These are phyloP conservation scores for Ophion obscuratus DNA, from an alignment of 2,888 invertebrate species.

Conservation along the genomic window DNA sequence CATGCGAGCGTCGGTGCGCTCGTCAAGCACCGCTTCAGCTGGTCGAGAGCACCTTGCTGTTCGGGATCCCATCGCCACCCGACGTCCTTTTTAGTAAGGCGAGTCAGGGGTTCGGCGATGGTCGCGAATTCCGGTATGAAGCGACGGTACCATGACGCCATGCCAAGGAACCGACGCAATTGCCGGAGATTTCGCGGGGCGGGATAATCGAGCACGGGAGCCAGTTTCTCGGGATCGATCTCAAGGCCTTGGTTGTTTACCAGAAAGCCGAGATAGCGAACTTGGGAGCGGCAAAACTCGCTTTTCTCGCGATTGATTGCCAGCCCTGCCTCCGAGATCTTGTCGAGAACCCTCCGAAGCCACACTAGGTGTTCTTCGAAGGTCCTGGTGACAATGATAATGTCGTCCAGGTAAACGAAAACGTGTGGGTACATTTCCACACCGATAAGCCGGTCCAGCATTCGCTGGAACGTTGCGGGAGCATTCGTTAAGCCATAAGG, in stretches of 20 bases:
- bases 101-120: too few species aligned
- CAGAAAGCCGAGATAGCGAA: neutral
- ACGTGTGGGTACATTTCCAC: too few species aligned
- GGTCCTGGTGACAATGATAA: too few species aligned
- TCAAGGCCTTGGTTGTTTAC: neutral
- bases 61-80: too few species aligned
- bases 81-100: too few species aligned
- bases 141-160: neutral
- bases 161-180: conserved; percentile 18
- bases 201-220: neutral
- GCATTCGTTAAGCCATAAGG: too few species aligned
- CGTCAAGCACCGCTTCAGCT: neutral
- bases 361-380: too few species aligned
- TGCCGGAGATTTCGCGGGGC: neutral
- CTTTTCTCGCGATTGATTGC: neutral
- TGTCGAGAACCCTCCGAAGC: neutral
- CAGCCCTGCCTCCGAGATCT: neutral
- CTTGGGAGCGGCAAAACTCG: neutral
- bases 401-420: too few species aligned
- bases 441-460: too few species aligned
- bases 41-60: neutral
- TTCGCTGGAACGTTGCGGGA: too few species aligned
- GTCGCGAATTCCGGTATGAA: too few species aligned
- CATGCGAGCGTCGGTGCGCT: conserved; percentile 20
- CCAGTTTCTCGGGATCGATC: neutral